A percentile compares a stretch with the other conserved stretches of the same genome.
Conservation (phyloP, 2,888 invertebrate species). For the Agrotis ipsilon region DNA sequence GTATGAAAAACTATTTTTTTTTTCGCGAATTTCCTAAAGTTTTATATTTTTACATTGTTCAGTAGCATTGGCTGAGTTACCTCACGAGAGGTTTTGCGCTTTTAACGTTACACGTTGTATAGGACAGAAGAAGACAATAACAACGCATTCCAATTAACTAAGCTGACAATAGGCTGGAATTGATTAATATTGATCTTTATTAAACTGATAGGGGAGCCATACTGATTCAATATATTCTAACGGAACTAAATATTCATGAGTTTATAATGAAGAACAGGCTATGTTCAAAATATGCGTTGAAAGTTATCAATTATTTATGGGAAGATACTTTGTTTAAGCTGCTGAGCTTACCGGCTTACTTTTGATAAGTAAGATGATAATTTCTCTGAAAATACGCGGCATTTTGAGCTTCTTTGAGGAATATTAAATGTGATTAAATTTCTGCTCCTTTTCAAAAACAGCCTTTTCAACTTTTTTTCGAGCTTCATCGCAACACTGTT, state of each 20-base stretch:
- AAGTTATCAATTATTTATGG: slow-evolving; percentile 20
- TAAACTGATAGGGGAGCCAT: slow-evolving; percentile 4
- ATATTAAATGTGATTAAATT: no score
- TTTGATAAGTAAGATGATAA: background rate
- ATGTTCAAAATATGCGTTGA: slow-evolving; percentile 4
- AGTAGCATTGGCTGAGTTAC: no score
- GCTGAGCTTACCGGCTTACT: background rate
- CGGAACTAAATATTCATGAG: slow-evolving; percentile 27
- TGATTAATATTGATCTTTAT: slow-evolving; percentile 29
- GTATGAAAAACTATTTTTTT: no score
- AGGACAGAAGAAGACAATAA: no score
- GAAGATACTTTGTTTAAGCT: slow-evolving; percentile 1
- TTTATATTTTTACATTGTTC: no score
- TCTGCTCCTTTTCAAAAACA: no score
- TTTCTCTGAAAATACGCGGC: background rate
- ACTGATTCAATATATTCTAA: slow-evolving; percentile 21
- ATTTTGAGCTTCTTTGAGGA: no score
- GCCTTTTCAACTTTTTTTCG: no score
- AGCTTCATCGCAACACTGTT: no score
- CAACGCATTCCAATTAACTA: slow-evolving; percentile 7
- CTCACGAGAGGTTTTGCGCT: no score
- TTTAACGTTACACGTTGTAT: no score
- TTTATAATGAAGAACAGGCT: background rate
- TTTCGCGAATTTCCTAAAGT: no score
- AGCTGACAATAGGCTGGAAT: slow-evolving; percentile 12